phyloP scores from a whole-genome alignment of 2,797 vertebrate species.

The Hemitrygon akajei region DNA sequence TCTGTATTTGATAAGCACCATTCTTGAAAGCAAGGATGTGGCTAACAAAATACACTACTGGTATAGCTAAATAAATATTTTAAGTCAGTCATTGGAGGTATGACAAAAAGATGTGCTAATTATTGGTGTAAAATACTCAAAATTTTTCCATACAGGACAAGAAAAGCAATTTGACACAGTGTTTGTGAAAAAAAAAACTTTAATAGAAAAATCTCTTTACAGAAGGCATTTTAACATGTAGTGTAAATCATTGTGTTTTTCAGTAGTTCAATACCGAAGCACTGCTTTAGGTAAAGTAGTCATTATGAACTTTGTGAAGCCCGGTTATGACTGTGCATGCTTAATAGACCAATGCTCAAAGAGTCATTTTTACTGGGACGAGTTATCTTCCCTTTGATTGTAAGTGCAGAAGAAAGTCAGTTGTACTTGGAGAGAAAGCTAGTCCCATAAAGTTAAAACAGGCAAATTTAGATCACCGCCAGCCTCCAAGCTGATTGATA shows the following conservation, averaged over 20 bases:
- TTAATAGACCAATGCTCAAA: neutral
- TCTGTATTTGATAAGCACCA: too few species aligned
- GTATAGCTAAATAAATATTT: too few species aligned
- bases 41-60: too few species aligned
- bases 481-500: neutral
- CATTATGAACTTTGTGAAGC: neutral
- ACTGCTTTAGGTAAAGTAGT: constrained; percentile 29
- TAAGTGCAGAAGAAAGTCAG: constrained; percentile 31
- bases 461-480: neutral
- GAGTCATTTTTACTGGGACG: neutral
- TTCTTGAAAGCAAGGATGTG: too few species aligned
- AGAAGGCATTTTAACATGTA: constrained; percentile 5
- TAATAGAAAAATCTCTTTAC: constrained; percentile 30
- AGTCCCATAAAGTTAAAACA: neutral
- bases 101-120: too few species aligned
- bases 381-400: neutral
- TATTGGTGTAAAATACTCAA: too few species aligned
- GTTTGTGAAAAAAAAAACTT: neutral
- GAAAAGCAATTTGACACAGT: too few species aligned
- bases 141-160: too few species aligned
- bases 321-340: neutral
- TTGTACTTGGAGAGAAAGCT: neutral
- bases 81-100: too few species aligned
- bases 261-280: constrained; percentile 24
- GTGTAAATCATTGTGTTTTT: constrained; percentile 24